Conservation (phyloP, 2,797 vertebrate genomes). For the Ispidina picta region DNA sequence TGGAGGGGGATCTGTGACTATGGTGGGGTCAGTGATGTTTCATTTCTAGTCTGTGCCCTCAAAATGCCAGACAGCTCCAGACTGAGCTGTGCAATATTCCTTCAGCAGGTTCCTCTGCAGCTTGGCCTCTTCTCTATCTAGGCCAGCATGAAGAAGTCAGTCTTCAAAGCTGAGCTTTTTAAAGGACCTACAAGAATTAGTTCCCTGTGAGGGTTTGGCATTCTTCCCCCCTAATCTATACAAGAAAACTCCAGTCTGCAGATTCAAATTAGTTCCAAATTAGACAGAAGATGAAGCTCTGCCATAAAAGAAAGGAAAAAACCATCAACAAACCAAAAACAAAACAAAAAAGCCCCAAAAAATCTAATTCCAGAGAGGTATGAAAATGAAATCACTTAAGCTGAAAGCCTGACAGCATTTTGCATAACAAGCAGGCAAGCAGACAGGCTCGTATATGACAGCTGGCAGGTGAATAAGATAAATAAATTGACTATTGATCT, state of each 20-base stretch:
- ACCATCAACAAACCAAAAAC: no score
- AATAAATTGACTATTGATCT: constrained; percentile 49
- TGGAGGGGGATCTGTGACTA: background rate
- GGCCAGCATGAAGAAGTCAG: constrained; percentile 19
- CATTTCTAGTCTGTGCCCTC: constrained; percentile 33
- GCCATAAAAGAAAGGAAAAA: background rate
- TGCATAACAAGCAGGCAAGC: constrained; percentile 17
- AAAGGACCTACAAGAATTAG: constrained; percentile 46
- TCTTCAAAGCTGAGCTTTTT: constrained; percentile 55
- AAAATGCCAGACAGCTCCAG: constrained; percentile 44
- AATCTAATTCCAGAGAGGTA: background rate
- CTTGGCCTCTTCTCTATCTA: constrained; percentile 11
- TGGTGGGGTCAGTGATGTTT: constrained; percentile 1
- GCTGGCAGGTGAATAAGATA: constrained; percentile 10
- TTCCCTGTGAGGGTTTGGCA: constrained; percentile 45
- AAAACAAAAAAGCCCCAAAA: background rate
- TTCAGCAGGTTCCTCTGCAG: background rate
- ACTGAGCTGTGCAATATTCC: background rate
- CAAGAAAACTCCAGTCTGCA: constrained; percentile 9
- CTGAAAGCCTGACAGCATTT: constrained; percentile 20
- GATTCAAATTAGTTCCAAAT: constrained; percentile 34
- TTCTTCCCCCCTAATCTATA: constrained; percentile 31
- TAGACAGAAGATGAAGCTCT: constrained; percentile 20
- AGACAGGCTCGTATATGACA: constrained; percentile 7
- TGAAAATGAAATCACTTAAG: constrained; percentile 31